Evolutionary conservation across 2,797 vertebrate genomes (phyloP).

Genomic region (Cottoperca gobio): DNA sequence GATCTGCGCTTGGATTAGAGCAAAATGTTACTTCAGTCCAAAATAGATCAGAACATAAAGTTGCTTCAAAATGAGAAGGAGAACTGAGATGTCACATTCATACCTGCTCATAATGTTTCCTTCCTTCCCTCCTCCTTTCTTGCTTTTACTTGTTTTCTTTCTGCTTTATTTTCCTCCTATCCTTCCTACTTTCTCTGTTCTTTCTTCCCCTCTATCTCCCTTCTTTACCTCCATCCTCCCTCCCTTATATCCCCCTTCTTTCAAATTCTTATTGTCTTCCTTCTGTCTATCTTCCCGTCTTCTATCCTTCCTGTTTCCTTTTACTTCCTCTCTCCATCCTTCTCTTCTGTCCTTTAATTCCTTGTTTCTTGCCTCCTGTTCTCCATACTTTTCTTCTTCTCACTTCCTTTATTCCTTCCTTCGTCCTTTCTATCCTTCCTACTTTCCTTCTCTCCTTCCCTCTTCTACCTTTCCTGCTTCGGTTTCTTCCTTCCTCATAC

Average conservation of each 20-base stretch:
- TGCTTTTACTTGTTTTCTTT: neutral
- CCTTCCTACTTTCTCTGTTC: neutral
- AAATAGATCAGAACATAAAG: conserved; percentile 1
- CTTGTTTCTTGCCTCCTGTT: neutral
- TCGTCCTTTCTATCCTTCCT: too few species aligned
- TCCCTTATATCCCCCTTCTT: neutral
- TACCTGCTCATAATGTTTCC: neutral
- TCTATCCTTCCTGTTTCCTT: neutral
- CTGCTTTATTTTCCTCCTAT: neutral
- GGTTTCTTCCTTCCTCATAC: neutral
- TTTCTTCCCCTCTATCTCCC: neutral
- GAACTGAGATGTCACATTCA: too few species aligned
- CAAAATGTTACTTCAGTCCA: neutral
- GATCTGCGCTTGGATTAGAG: conserved; percentile 40
- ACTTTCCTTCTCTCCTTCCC: too few species aligned
- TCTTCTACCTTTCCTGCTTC: too few species aligned
- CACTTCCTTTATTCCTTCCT: neutral
- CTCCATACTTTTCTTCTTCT: too few species aligned
- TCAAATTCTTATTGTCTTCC: neutral
- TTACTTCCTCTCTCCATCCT: neutral
- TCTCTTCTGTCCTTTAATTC: too few species aligned
- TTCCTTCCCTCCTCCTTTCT: neutral
- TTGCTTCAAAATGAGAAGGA: neutral
- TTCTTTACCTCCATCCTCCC: neutral
- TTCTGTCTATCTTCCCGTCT: too few species aligned